These are phyloP conservation scores for Monarcha castaneiventris DNA, from an alignment of 2,113 vertebrate genomes.

Conservation along the genomic window DNA sequence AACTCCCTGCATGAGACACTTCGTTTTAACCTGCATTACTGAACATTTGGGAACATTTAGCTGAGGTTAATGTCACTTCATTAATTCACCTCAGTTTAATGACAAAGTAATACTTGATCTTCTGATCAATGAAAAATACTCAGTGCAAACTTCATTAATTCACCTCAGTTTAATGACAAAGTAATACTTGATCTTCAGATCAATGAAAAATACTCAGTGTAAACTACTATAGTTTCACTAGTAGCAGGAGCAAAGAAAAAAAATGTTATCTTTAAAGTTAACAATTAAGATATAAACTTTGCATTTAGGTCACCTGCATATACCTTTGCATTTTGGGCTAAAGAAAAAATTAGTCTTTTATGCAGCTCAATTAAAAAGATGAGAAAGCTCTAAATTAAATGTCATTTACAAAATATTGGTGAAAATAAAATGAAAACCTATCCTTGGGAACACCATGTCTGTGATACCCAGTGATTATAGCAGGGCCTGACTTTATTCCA, in stretches of 20 bases:
- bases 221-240: not conserved
- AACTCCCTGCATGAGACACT: not conserved
- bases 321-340: not conserved
- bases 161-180: not conserved
- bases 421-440: not conserved
- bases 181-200: not conserved
- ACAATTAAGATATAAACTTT: not conserved
- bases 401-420: not conserved
- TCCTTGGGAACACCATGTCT: not conserved
- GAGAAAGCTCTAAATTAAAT: not conserved
- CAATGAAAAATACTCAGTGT: not conserved
- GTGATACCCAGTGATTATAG: not conserved
- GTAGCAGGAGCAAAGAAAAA: not conserved
- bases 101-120: not conserved
- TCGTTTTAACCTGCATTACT: not conserved
- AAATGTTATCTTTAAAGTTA: not conserved
- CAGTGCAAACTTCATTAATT: not conserved
- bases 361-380: not conserved
- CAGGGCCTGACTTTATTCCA: not conserved
- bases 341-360: not conserved
- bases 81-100: not conserved
- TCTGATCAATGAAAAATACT: not conserved
- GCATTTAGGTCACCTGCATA: not conserved
- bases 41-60: not conserved
- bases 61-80: not conserved